Percentiles rank a stretch among this genome's conserved stretches.
Evolutionary conservation across 2,888 invertebrate species (phyloP).

Genomic region (Dinocampus coccinellae): DNA sequence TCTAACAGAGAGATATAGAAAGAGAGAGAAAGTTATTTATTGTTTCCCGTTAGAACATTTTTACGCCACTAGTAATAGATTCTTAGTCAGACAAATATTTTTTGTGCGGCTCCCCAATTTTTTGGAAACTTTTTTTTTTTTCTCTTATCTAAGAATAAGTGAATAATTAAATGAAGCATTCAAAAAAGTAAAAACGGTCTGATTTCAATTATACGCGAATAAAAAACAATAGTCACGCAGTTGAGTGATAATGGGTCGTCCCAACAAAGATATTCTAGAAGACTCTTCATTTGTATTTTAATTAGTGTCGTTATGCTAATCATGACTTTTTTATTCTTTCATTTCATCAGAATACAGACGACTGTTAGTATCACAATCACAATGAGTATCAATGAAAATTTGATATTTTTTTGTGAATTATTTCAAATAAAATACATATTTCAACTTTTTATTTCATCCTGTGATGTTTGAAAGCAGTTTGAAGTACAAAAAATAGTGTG

Average conservation of each 20-base stretch:
- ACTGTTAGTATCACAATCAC: conserved; percentile 15
- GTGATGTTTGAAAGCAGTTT: background rate
- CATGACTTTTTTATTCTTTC: conserved; percentile 45
- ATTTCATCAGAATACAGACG: background rate
- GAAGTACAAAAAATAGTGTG: conserved; percentile 12
- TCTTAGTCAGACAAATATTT: conserved; percentile 24
- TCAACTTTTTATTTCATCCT: conserved; percentile 10
- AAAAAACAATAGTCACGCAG: conserved; percentile 17
- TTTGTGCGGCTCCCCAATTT: conserved; percentile 10
- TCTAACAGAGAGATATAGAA: conserved; percentile 11
- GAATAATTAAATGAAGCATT: conserved; percentile 48
- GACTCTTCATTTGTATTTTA: conserved; percentile 81
- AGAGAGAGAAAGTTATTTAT: conserved; percentile 39
- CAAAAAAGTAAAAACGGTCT: conserved; percentile 43
- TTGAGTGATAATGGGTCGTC: conserved; percentile 66
- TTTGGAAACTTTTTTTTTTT: too few species aligned
- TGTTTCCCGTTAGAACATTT: conserved; percentile 27
- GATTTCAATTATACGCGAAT: background rate
- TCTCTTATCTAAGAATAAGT: conserved; percentile 46
- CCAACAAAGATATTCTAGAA: conserved; percentile 72
- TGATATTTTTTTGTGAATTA: background rate
- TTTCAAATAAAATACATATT: background rate
- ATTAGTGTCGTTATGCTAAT: conserved; percentile 78
- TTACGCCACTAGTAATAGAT: conserved; percentile 27
- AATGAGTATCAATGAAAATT: conserved; percentile 22